These are phyloP conservation scores for Drosophila ficusphila DNA, from an alignment of 1,140 invertebrate species.

Conservation along the genomic window DNA sequence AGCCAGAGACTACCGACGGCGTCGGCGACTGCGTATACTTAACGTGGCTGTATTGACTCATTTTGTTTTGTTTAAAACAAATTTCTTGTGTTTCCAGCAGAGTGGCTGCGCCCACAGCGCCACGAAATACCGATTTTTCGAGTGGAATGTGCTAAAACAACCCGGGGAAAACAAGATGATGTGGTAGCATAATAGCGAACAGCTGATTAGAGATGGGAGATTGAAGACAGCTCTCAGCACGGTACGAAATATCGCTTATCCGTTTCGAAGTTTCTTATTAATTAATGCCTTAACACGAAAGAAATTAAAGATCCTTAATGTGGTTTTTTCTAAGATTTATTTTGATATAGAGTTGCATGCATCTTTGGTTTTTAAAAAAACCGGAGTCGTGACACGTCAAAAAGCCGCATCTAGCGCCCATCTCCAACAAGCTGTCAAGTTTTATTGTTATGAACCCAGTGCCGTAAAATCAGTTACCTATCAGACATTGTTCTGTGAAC, in stretches of 20 bases:
- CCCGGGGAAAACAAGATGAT: neutral
- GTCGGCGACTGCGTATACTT: conserved; percentile 89
- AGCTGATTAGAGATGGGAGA: conserved; percentile 15
- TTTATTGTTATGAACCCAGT: conserved; percentile 1
- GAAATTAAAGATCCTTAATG: neutral
- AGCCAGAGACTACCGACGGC: conserved; percentile 84
- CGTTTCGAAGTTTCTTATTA: no score
- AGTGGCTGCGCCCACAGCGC: conserved; percentile 34
- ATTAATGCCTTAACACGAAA: neutral
- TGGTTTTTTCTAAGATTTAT: no score
- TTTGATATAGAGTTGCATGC: no score
- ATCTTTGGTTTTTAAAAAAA: no score
- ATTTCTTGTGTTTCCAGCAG: conserved; percentile 49
- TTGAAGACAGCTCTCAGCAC: neutral
- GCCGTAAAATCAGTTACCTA: neutral
- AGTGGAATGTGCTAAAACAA: conserved; percentile 12
- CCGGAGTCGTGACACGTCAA: neutral
- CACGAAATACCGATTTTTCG: conserved; percentile 10
- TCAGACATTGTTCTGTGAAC: conserved; percentile 18
- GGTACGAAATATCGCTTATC: no score
- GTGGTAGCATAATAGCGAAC: neutral
- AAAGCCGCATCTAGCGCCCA: neutral
- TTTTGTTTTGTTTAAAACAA: conserved; percentile 49
- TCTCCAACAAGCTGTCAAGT: neutral
- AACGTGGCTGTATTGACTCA: conserved; percentile 85